A percentile compares a stretch with the other conserved stretches of the same genome.
Evolutionary conservation across 2,888 invertebrate genomes (phyloP).

Genomic region (Atrina japonica): DNA sequence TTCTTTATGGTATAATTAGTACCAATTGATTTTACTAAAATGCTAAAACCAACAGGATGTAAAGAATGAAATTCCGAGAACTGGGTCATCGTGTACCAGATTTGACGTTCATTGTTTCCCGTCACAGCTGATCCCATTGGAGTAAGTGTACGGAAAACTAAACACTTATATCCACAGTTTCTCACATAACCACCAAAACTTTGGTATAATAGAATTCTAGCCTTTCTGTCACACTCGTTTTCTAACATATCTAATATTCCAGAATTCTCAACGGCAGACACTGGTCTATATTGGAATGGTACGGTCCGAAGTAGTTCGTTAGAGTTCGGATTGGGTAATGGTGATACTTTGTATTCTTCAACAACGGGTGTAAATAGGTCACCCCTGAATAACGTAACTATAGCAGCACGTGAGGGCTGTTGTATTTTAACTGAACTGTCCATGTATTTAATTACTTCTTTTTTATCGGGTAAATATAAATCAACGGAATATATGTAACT

Average conservation of each 20-base stretch:
- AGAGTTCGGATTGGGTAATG: constrained; percentile 52
- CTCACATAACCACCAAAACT: constrained; percentile 40
- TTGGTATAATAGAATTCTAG: constrained; percentile 38
- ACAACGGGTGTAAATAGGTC: constrained; percentile 47
- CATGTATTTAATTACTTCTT: constrained; percentile 48
- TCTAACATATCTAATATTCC: constrained; percentile 24
- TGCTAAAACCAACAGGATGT: constrained; percentile 62
- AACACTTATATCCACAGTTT: constrained; percentile 46
- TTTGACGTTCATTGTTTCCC: constrained; percentile 33
- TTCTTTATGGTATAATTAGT: constrained; percentile 36
- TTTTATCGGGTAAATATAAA: constrained; percentile 59
- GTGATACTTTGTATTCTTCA: constrained; percentile 62
- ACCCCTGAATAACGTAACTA: constrained; percentile 53
- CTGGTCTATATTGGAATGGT: constrained; percentile 47
- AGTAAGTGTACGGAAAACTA: constrained; percentile 35
- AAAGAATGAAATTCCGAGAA: constrained; percentile 54
- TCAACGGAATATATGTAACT: constrained; percentile 56
- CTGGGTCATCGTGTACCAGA: constrained; percentile 54
- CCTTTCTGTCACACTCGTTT: constrained; percentile 33
- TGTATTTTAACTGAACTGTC: constrained; percentile 31
- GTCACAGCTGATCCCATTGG: constrained; percentile 2
- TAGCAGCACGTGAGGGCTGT: constrained; percentile 57
- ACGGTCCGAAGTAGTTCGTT: constrained; percentile 40
- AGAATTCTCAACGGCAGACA: constrained; percentile 39
- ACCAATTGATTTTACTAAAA: constrained; percentile 52